These are phyloP conservation scores for Aelia acuminata DNA, from an alignment of 2,888 invertebrate genomes.

Conservation along the genomic window DNA sequence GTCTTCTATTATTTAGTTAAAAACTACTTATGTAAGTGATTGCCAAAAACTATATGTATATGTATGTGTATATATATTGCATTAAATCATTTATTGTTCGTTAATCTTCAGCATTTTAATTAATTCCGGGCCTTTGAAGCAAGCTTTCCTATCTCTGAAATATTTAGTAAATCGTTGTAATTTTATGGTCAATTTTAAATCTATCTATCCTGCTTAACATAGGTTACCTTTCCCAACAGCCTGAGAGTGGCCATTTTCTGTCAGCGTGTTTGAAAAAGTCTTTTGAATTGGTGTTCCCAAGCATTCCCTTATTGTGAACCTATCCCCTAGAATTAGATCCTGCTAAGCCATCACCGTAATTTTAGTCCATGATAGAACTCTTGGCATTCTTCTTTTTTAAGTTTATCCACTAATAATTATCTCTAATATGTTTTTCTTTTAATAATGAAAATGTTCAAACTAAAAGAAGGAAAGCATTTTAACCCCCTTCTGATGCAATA, in stretches of 20 bases:
- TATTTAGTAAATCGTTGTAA: conserved; percentile 1
- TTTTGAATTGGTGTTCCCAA: conserved; percentile 9
- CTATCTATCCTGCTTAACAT: conserved; percentile 25
- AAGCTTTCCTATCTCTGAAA: conserved; percentile 52
- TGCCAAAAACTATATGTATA: conserved; percentile 57
- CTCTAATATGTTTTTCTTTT: not conserved
- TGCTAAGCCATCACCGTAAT: conserved; percentile 50
- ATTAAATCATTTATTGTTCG: conserved; percentile 52
- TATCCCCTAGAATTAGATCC: conserved; percentile 3
- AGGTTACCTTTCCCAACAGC: not conserved
- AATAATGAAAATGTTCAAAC: not conserved
- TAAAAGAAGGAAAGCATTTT: not conserved
- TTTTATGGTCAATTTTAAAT: conserved; percentile 42
- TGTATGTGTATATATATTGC: conserved; percentile 59
- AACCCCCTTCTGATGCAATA: not conserved
- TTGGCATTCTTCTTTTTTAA: conserved; percentile 43
- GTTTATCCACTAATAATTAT: not conserved
- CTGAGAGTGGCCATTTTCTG: not conserved
- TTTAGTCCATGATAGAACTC: conserved; percentile 54
- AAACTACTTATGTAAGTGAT: conserved; percentile 55
- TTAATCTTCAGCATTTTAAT: conserved; percentile 52
- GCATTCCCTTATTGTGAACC: conserved; percentile 7
- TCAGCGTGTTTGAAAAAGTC: not conserved
- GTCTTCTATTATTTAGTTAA: conserved; percentile 56
- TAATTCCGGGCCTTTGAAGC: conserved; percentile 53